These are phyloP conservation scores for Varanus komodoensis DNA, from an alignment of 2,113 vertebrate genomes.

Conservation along the genomic window DNA sequence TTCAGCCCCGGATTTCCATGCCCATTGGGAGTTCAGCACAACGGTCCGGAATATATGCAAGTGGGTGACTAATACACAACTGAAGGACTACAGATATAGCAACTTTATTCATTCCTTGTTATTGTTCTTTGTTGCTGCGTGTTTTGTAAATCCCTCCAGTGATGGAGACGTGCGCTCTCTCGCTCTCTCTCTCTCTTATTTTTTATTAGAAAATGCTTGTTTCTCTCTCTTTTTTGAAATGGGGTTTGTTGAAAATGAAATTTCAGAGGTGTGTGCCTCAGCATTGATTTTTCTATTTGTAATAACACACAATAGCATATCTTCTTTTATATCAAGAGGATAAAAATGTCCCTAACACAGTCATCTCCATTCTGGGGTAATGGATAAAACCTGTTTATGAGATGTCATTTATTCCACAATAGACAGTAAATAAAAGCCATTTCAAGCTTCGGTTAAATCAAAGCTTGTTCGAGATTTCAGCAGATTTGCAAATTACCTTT, in stretches of 20 bases:
- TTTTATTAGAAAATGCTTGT: slow-evolving; percentile 82
- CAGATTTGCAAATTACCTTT: slow-evolving; percentile 94
- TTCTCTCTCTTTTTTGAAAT: slow-evolving; percentile 69
- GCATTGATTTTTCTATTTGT: slow-evolving; percentile 92
- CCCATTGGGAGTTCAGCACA: slow-evolving; percentile 49
- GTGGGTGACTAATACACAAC: slow-evolving; percentile 64
- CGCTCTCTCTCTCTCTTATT: slow-evolving; percentile 18
- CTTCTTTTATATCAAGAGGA: slow-evolving; percentile 87
- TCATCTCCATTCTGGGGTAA: slow-evolving; percentile 85
- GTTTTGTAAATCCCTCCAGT: slow-evolving; percentile 80
- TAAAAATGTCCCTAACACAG: slow-evolving; percentile 86
- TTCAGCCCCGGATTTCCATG: slow-evolving; percentile 58
- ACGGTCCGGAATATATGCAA: slow-evolving; percentile 66
- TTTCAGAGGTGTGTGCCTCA: slow-evolving; percentile 86
- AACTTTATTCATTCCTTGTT: slow-evolving; percentile 77
- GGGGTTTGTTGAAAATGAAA: slow-evolving; percentile 82
- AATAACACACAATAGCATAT: slow-evolving; percentile 82
- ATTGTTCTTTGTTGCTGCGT: slow-evolving; percentile 73
- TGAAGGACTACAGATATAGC: slow-evolving; percentile 67
- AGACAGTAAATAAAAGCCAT: slow-evolving; percentile 97
- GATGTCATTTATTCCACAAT: slow-evolving; percentile 91
- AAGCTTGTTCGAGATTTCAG: slow-evolving; percentile 93
- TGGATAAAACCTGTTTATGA: slow-evolving; percentile 91
- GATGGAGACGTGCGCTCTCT: slow-evolving; percentile 62
- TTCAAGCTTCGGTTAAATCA: slow-evolving; percentile 94